A percentile compares a stretch with the other conserved stretches of the same genome.
These are phyloP conservation scores for Drosophila pseudotakahashii DNA, from an alignment of 2,888 invertebrate species.

Conservation along the genomic window DNA sequence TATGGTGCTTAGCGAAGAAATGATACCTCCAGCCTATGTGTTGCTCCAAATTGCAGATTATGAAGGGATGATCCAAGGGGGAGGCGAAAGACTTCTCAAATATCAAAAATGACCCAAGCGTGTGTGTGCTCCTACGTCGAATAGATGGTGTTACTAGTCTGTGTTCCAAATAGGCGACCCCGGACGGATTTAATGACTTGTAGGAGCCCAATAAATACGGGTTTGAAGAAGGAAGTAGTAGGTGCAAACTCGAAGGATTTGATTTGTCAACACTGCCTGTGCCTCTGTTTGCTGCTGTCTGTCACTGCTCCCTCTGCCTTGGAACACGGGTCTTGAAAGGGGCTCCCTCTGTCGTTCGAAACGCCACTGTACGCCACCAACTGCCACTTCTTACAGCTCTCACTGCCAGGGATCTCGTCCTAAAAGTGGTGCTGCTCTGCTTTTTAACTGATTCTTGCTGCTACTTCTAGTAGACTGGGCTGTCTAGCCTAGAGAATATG, in stretches of 20 bases:
- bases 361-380: conserved; percentile 1
- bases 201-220: not conserved
- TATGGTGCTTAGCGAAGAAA: conserved; percentile 22
- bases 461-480: conserved; percentile 14
- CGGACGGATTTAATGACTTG: conserved; percentile 8
- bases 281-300: conserved; percentile 1
- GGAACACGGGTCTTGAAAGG: not conserved
- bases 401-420: conserved; percentile 6
- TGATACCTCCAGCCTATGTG: conserved; percentile 14
- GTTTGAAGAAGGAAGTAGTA: conserved; percentile 9
- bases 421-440: conserved; percentile 13
- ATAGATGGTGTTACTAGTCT: conserved; percentile 4
- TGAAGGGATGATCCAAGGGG: conserved; percentile 13
- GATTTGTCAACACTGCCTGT: conserved; percentile 2
- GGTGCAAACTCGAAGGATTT: conserved; percentile 13
- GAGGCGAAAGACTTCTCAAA: conserved; percentile 1
- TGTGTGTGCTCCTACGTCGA: conserved; percentile 19
- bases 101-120: conserved; percentile 18
- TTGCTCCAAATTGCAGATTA: conserved; percentile 24
- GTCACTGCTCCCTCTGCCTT: not conserved
- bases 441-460: conserved; percentile 5
- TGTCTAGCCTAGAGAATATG: too few relatives aligned
- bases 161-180: conserved; percentile 4
- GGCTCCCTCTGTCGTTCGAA: conserved; percentile 6
- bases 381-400: conserved; percentile 5